A percentile compares a stretch with the other conserved stretches of the same genome.
Conservation (phyloP, 2,113 vertebrate species). For the Vulpes ferrilata region DNA sequence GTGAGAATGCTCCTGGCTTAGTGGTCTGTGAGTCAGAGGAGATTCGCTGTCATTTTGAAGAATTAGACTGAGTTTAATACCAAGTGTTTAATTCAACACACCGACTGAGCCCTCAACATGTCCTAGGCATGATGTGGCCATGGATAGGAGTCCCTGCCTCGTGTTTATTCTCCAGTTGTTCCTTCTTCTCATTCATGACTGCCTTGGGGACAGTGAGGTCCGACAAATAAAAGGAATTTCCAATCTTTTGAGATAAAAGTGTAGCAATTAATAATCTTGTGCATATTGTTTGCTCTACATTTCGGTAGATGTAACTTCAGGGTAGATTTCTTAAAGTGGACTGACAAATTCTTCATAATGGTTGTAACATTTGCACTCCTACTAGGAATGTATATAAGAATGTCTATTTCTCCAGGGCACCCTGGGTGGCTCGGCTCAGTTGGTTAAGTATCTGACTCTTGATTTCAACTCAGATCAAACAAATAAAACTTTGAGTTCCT, state of each 20-base stretch:
- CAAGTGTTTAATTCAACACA: neutral
- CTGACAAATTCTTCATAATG: neutral
- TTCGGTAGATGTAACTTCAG: neutral
- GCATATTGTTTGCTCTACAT: neutral
- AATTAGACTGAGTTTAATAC: neutral
- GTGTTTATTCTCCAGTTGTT: neutral
- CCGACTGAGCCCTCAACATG: neutral
- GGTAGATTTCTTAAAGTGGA: neutral
- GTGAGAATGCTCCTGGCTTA: neutral
- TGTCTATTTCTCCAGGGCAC: neutral
- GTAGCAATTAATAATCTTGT: neutral
- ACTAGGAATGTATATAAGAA: neutral
- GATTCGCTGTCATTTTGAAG: constrained; percentile 21
- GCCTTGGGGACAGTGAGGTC: neutral
- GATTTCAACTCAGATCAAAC: too few species aligned
- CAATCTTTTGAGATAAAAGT: neutral
- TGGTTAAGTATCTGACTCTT: too few species aligned
- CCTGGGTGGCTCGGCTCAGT: too few species aligned
- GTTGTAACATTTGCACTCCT: neutral
- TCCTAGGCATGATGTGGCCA: neutral
- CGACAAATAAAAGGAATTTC: neutral
- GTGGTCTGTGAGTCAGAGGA: neutral
- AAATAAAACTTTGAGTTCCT: neutral
- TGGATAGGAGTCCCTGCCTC: neutral
- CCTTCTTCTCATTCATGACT: neutral